Conservation (phyloP, 2,888 invertebrate species). For the Polydrusus cervinus region DNA sequence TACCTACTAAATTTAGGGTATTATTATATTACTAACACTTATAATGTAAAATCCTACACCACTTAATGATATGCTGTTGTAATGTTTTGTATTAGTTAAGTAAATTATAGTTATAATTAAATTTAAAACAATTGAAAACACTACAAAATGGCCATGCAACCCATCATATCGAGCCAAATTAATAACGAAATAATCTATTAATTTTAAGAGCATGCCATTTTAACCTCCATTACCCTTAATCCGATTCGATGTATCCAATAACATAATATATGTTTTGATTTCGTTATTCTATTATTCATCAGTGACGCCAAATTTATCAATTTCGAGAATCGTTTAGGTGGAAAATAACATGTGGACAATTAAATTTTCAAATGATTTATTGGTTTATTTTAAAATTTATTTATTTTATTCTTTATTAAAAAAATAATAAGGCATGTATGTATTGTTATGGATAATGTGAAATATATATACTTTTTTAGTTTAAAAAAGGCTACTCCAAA, state of each 20-base stretch:
- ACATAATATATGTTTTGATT: constrained; percentile 35
- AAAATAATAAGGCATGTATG: no score
- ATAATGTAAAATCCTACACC: no score
- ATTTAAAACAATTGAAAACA: background rate
- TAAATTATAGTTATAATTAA: background rate
- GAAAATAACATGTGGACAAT: constrained; percentile 42
- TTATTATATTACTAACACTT: no score
- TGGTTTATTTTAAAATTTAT: constrained; percentile 11
- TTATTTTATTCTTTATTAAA: background rate
- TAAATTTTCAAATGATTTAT: constrained; percentile 34
- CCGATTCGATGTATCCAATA: constrained; percentile 38
- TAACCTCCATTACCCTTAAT: constrained; percentile 44
- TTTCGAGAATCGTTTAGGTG: constrained; percentile 37
- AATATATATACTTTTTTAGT: background rate
- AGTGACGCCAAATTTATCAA: constrained; percentile 39
- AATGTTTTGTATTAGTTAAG: background rate
- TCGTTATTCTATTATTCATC: constrained; percentile 38
- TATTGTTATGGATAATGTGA: background rate
- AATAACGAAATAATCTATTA: constrained; percentile 41
- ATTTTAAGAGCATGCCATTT: constrained; percentile 44
- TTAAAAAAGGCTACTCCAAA: no score
- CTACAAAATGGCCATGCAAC: background rate
- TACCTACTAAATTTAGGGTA: no score
- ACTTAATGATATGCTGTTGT: no score
- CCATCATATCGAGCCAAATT: constrained; percentile 18